A percentile compares a stretch with the other conserved stretches of the same genome.
These are phyloP conservation scores for Protaetia brevitarsis DNA, from an alignment of 1,140 invertebrate genomes.

Conservation along the genomic window DNA sequence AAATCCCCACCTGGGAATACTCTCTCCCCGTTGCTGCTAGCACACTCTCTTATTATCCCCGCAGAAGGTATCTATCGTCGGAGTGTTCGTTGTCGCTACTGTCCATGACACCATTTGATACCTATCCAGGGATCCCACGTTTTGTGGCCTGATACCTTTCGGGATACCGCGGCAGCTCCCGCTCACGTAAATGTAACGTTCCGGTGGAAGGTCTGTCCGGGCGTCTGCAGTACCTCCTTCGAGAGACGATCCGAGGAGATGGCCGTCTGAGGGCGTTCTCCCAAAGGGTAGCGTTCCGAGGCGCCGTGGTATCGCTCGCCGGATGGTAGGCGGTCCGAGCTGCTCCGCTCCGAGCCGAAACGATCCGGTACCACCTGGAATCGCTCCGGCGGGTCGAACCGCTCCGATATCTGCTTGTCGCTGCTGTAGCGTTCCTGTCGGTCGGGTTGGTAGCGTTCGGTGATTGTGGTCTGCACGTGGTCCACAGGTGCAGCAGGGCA, in stretches of 20 bases:
- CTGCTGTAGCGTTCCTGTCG: constrained; percentile 23
- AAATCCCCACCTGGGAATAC: constrained; percentile 18
- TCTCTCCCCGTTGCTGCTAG: constrained; percentile 31
- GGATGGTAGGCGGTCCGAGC: constrained; percentile 43
- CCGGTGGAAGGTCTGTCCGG: constrained; percentile 25
- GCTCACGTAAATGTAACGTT: constrained; percentile 33
- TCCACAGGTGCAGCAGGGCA: constrained; percentile 36
- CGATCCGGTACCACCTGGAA: constrained; percentile 31
- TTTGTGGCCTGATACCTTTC: constrained; percentile 37
- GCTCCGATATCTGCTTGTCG: constrained; percentile 34
- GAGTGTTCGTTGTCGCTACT: constrained; percentile 28
- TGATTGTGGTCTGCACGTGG: constrained; percentile 20
- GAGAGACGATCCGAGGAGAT: constrained; percentile 39
- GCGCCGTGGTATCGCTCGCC: constrained; percentile 43
- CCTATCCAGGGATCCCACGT: constrained; percentile 35
- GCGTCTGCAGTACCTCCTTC: constrained; percentile 27
- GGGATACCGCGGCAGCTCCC: constrained; percentile 31
- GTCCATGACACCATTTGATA: too few species aligned
- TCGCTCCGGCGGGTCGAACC: constrained; percentile 27
- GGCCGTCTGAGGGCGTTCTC: constrained; percentile 42
- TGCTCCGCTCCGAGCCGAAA: constrained; percentile 40
- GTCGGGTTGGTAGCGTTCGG: constrained; percentile 25
- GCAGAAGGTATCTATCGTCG: constrained; percentile 37
- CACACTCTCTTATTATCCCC: constrained; percentile 35
- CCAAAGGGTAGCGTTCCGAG: constrained; percentile 46